Evolutionary conservation across 2,888 invertebrate species (phyloP).

Genomic region (Steinernema scapterisci): DNA sequence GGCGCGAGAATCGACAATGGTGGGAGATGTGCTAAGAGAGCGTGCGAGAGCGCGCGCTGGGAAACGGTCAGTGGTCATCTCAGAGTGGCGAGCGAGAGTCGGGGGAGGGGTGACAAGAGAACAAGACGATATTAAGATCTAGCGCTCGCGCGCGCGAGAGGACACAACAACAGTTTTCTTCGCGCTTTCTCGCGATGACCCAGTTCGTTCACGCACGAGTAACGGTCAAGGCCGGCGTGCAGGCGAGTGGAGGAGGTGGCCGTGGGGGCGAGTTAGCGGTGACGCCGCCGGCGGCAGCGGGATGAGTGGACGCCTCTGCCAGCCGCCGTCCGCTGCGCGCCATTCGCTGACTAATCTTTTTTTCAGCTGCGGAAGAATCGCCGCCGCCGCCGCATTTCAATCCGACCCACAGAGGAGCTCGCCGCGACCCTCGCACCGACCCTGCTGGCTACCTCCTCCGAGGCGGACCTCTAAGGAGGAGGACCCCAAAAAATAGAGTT

Average conservation of each 20-base stretch:
- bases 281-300: neutral
- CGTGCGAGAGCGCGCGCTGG: conserved; percentile 1
- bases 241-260: neutral
- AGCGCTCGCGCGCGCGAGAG: no score
- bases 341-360: neutral
- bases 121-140: no score
- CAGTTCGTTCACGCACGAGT: conserved; percentile 19
- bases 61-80: conserved; percentile 23
- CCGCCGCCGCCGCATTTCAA: no score
- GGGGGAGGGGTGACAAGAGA: no score
- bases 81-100: neutral
- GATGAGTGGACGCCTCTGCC: neutral
- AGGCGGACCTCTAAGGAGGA: no score
- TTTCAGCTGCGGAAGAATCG: neutral
- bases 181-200: conserved; percentile 19
- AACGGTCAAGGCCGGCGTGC: conserved; percentile 22
- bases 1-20: neutral
- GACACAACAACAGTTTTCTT: conserved; percentile 23
- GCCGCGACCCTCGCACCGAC: no score
- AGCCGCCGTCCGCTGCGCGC: no score
- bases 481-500: neutral
- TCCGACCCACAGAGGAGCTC: no score
- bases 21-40: neutral
- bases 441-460: no score
- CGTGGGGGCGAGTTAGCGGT: neutral